These are phyloP conservation scores for Hirundichthys speculiger DNA, from an alignment of 2,113 vertebrate species.

Conservation along the genomic window DNA sequence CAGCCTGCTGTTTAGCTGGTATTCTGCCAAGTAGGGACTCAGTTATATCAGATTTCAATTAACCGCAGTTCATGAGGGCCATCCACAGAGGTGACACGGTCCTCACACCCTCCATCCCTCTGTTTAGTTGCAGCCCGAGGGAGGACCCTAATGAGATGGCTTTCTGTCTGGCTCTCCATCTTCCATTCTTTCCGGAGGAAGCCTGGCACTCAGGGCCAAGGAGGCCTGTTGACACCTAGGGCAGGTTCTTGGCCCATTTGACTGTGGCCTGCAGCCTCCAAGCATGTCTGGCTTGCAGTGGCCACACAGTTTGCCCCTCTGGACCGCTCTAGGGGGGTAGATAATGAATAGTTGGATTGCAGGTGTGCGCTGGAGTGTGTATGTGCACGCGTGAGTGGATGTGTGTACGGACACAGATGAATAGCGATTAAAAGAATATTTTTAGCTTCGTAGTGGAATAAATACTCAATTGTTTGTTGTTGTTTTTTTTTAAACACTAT, in stretches of 20 bases:
- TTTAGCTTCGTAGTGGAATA: slow-evolving; percentile 7
- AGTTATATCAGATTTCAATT: slow-evolving; percentile 80
- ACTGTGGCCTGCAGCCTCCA: slow-evolving; percentile 70
- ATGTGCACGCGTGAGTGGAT: slow-evolving; percentile 3
- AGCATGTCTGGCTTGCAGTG: slow-evolving; percentile 70
- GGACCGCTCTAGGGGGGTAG: slow-evolving; percentile 73
- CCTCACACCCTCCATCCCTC: slow-evolving; percentile 64
- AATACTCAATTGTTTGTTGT: too few relatives aligned
- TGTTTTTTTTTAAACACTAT: slow-evolving; percentile 10
- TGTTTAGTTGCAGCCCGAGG: slow-evolving; percentile 75
- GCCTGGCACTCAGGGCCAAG: slow-evolving; percentile 63
- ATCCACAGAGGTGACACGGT: slow-evolving; percentile 66
- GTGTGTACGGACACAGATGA: slow-evolving; percentile 31
- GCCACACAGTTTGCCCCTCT: slow-evolving; percentile 71
- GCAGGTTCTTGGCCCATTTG: slow-evolving; percentile 75
- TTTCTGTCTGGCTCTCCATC: slow-evolving; percentile 72
- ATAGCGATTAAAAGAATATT: slow-evolving; percentile 15
- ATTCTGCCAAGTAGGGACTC: slow-evolving; percentile 55
- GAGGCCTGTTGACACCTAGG: slow-evolving; percentile 75
- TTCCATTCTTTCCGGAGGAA: slow-evolving; percentile 63
- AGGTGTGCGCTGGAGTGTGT: slow-evolving; percentile 28
- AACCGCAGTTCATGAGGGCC: slow-evolving; percentile 71
- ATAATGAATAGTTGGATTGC: slow-evolving; percentile 73
- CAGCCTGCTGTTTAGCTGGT: slow-evolving; percentile 64
- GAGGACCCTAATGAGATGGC: slow-evolving; percentile 80